Conservation (phyloP, 2,888 invertebrate genomes). For the Galerucella pusilla region DNA sequence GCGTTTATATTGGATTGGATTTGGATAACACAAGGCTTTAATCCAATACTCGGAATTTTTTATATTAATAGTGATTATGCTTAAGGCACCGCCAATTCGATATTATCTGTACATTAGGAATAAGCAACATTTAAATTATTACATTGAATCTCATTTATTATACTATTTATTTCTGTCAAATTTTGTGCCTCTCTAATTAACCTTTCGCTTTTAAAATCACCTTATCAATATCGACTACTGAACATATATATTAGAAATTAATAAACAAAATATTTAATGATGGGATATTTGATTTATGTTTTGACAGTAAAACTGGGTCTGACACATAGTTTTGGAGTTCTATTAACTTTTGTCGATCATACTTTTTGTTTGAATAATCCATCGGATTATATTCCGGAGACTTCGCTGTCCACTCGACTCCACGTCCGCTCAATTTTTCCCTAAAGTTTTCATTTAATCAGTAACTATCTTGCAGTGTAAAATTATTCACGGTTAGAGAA, state of each 20-base stretch:
- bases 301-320: too few relatives aligned
- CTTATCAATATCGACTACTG: neutral
- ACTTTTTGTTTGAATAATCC: too few relatives aligned
- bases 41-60: neutral
- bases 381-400: neutral
- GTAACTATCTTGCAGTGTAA: neutral
- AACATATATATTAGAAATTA: constrained; percentile 38
- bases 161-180: constrained; percentile 10
- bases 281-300: too few relatives aligned
- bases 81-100: constrained; percentile 19
- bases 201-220: constrained; percentile 3
- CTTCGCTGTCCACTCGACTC: too few relatives aligned
- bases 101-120: constrained; percentile 27
- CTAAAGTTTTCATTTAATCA: too few relatives aligned
- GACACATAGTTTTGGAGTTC: too few relatives aligned
- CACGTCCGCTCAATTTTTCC: too few relatives aligned
- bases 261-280: constrained; percentile 29
- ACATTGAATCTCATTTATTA: constrained; percentile 5
- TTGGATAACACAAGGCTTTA: too few relatives aligned
- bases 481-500: too few relatives aligned
- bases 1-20: too few relatives aligned
- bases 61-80: neutral
- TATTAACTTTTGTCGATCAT: too few relatives aligned
- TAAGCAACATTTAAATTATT: neutral
- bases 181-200: constrained; percentile 2